Conservation (phyloP, 1,140 invertebrate genomes). For the Aphidius gifuensis region DNA sequence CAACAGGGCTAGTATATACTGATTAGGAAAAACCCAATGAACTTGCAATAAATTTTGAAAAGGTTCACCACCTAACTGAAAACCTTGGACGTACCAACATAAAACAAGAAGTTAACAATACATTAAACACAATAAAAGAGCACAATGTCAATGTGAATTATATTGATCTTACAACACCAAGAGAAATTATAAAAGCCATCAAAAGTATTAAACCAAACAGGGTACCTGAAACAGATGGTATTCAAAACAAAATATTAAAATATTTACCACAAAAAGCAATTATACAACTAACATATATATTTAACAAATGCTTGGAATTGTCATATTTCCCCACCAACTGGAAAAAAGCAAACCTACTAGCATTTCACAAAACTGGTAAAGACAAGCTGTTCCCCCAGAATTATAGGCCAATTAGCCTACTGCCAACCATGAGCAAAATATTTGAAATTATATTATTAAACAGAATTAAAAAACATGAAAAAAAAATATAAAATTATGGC, state of each 20-base stretch:
- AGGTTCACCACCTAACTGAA: conserved; percentile 14
- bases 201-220: too few relatives aligned
- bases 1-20: conserved; percentile 2
- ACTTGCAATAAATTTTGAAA: conserved; percentile 13
- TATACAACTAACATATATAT: conserved; percentile 28
- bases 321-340: conserved; percentile 32
- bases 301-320: conserved; percentile 28
- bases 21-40: conserved; percentile 14
- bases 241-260: conserved; percentile 26
- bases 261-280: conserved; percentile 28
- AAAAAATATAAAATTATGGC: conserved; percentile 16
- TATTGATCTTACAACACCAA: too few relatives aligned
- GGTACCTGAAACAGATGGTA: too few relatives aligned
- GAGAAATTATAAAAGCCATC: too few relatives aligned
- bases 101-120: too few relatives aligned
- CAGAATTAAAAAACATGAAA: conserved; percentile 26
- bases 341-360: conserved; percentile 32
- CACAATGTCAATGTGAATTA: too few relatives aligned
- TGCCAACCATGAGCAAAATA: conserved; percentile 36
- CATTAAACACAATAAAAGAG: too few relatives aligned
- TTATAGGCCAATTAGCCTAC: conserved; percentile 43
- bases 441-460: conserved; percentile 35
- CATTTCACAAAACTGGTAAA: conserved; percentile 33
- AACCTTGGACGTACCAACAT: too few relatives aligned
- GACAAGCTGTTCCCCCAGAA: too few relatives aligned